Evolutionary conservation across 2,113 vertebrate genomes (phyloP), one percentile per base, ranked within the genome.

Genomic region (Chloropsis cyanopogon): DNA sequence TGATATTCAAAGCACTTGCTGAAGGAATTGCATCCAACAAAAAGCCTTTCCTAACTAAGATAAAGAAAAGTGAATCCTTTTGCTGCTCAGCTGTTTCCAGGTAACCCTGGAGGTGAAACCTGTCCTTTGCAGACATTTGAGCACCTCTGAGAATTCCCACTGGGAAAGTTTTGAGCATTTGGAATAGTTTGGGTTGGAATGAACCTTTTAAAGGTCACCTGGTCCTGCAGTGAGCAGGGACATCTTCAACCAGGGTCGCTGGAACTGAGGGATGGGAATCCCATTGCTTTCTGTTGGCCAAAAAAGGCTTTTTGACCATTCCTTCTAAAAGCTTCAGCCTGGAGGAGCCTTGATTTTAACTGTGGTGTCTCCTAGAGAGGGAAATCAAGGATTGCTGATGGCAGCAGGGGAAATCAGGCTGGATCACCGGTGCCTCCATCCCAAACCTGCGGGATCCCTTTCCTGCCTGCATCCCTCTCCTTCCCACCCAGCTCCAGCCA

Each of bases 401-500:
- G 37, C 44, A n/a, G 22, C 33, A 35, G 49, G 12, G 26, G 19
- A 49, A 81, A 15, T 0, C 2, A 37, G 52, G 28, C 31, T n/a
- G 75, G 3, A 6, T 64, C 26, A 6, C 4, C 3, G 18, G 2
- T 41, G 31, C 28, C 33, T 91, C 56, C 52, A 86, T 52, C 81
- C 81, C 52, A 78, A 5, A 73, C 3, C 39, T 18, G 28, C 0
- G 3, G 25, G 41, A 73, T 77, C 33, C 20, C 28, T 64, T 77
- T 49, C 60, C 37, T 15, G 5, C 37, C 49, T 2, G 2, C 44
- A 31, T 60, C 71, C 33, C 1, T 0, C 11, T 68, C 42, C 57
- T 17, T 18, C 39, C 75, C 49, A 1, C 46, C 33, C 4, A 0
- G 14, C 57, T 52, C 33, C 79, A 56, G 14, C 49, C 59, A 44